Evolutionary conservation across 2,888 invertebrate species (phyloP), one percentile per base, ranked within the genome.

Genomic region (Hirtodrosophila alboralis): DNA sequence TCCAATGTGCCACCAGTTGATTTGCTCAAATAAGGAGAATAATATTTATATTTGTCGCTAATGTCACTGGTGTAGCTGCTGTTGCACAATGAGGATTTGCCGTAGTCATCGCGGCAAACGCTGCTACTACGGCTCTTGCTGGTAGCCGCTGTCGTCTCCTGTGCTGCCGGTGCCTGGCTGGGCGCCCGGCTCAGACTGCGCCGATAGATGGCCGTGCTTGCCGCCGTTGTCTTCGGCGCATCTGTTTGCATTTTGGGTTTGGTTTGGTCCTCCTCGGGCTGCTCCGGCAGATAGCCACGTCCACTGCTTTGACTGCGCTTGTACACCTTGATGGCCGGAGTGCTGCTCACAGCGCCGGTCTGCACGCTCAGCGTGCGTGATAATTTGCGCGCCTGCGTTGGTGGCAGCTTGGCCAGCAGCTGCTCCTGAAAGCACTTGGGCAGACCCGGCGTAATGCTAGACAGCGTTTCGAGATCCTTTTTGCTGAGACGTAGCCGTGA

Each of bases 351-450:
- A 4, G 75, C 43, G 30, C 84, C 75, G 58, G 84, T 88, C 72
- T 91, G 90, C 53, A 91, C 89, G 40, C 90, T 90, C 38, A 94
- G 91, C 54, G 94, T 94, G 79, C 94, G 92, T 57, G 94, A 93
- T 72, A 95, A 89, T 78, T 92, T 91, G 78, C 93, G 92, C 23
- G 94, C 94, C 91, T 95, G 94, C 61, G 93, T 93, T 1, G 94
- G 93, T 69, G 94, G 94, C 86, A 95, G 89, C 88, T 94, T 94
- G 72, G 94, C 93, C 56, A 95, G 91, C 76, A 95, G 91, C 89
- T 94, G 94, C 61, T 93, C 93, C 91, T 94, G 94, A 87, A 94
- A 93, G 33, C 94, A 93, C 78, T 94, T 93, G 69, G 94, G 94
- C 77, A 95, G 91, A 71, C 93, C 94, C 26, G 95, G 95, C 75